Percentiles rank a stretch among this genome's conserved stretches.
These are phyloP conservation scores for Drosophila nr. medialis DNA, from an alignment of 2,888 invertebrate genomes.

Conservation along the genomic window DNA sequence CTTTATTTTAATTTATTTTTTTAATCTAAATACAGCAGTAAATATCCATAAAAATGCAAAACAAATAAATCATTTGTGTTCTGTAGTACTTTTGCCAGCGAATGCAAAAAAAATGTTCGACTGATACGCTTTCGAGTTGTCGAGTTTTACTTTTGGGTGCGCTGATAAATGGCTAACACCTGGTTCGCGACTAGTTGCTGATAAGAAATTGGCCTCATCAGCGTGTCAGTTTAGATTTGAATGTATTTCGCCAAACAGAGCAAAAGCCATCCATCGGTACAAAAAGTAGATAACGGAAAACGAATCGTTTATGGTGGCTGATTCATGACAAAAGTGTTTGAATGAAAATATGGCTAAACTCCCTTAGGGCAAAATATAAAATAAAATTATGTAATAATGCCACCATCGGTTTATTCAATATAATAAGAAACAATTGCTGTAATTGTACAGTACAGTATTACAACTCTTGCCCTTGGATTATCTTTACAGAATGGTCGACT, in stretches of 20 bases:
- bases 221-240: constrained; percentile 6
- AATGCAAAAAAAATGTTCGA: constrained; percentile 13
- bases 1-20: neutral
- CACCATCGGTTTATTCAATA: neutral
- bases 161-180: constrained; percentile 67
- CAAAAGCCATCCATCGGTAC: constrained; percentile 47
- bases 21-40: neutral
- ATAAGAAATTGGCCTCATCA: constrained; percentile 62
- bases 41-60: neutral
- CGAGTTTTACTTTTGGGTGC: neutral
- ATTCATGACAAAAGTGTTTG: constrained; percentile 33
- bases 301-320: constrained; percentile 37
- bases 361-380: constrained; percentile 5
- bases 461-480: neutral
- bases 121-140: constrained; percentile 18
- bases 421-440: neutral
- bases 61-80: neutral
- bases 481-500: constrained; percentile 77
- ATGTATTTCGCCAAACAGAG: constrained; percentile 4
- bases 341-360: neutral
- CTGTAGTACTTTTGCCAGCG: neutral
- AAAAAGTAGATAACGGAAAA: constrained; percentile 32
- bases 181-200: constrained; percentile 42
- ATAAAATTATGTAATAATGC: neutral
- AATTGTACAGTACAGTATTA: neutral